Evolutionary conservation across 1,140 invertebrate genomes (phyloP).

Genomic region (Philotrypesis tridentata): DNA sequence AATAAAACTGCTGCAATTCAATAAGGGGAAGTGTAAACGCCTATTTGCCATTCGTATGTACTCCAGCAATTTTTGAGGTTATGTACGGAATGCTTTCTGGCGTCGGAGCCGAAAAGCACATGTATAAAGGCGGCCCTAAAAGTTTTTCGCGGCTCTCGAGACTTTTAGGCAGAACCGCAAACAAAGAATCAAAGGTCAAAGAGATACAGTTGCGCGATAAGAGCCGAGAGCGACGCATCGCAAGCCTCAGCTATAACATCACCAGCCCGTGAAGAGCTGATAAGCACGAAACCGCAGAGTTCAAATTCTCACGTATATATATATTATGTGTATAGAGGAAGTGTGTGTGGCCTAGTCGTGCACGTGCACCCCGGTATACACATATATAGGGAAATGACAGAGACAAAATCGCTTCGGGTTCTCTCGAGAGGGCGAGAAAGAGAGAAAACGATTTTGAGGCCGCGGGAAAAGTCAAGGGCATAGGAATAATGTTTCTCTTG

Average conservation of each 20-base stretch:
- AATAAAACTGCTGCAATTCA: too few species aligned
- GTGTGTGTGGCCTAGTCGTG: too few species aligned
- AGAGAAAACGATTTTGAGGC: too few species aligned
- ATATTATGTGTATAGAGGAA: not conserved
- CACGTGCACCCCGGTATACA: not conserved
- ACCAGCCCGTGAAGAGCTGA: not conserved
- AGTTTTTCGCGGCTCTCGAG: not conserved
- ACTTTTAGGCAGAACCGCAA: constrained; percentile 24
- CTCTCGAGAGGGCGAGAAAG: too few species aligned
- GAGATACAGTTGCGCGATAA: constrained; percentile 38
- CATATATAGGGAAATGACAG: not conserved
- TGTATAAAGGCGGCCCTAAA: too few species aligned
- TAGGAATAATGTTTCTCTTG: too few species aligned
- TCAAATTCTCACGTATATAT: not conserved
- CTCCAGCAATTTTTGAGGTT: too few species aligned
- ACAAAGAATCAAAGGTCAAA: constrained; percentile 46
- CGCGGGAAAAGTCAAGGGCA: too few species aligned
- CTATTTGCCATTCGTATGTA: too few species aligned
- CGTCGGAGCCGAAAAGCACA: too few species aligned
- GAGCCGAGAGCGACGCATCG: not conserved
- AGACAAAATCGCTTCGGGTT: not conserved
- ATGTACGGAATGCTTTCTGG: too few species aligned
- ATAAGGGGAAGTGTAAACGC: too few species aligned
- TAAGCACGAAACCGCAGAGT: not conserved
- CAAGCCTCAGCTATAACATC: constrained; percentile 19